Evolutionary conservation across 2,797 vertebrate species (phyloP), one percentile per base, ranked within the genome.

Genomic region (Huso huso): DNA sequence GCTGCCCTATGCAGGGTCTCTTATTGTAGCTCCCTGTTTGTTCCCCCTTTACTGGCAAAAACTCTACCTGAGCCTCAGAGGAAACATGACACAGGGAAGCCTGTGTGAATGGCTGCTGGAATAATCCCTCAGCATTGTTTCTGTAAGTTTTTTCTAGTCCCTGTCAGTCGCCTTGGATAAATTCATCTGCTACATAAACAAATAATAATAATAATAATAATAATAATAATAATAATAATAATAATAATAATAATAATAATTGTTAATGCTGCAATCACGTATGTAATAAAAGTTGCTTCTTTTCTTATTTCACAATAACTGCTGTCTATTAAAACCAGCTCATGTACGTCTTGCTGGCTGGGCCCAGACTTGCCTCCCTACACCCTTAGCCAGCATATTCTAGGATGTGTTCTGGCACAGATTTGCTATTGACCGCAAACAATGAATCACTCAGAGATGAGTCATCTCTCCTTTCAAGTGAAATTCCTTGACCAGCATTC

Each of bases 401-500:
- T 86, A 80, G 89, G 79, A 93, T 90, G 89, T 85, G 84, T 81
- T 84, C 87, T 93, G 91, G 91, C 91, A 90, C 77, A 70, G 67
- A 61, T 76, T 87, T 77, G 37, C 80, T 78, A 80, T 81, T 75
- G 79, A 92, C 93, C 89, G 67, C 94, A 93, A 91, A 87, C 74
- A 81, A 77, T 89, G 82, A 92, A 91, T 94, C 88, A 86, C 83
- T 88, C 75, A 71, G 70, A 86, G 78, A 86, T 97, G 94, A 98
- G 84, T 97, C 93, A 96, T 84, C 74, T 37, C 71, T 52, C 72
- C 77, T 82, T 87, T 89, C 69, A 88, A 87, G 86, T 88, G 83
- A 89, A 87, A 93, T 87, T 91, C 85, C 88, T 89, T 93, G 92
- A 92, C 92, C 89, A 87, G 91, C 82, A 74, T 78, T 76, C 73